Evolutionary conservation across 2,797 vertebrate genomes (phyloP).

Genomic region (Gadopsis marmoratus): DNA sequence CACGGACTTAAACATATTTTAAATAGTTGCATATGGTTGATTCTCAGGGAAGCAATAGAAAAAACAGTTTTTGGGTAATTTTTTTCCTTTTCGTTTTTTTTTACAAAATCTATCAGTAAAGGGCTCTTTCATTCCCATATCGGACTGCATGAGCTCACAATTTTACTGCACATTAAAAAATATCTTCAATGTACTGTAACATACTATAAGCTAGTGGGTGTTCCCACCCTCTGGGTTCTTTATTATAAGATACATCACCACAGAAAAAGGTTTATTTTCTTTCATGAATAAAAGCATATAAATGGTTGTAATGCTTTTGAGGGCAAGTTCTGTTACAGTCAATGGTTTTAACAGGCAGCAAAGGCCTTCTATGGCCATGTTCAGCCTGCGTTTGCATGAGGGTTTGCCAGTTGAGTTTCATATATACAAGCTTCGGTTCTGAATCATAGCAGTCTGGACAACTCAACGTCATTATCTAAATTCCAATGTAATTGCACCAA

Average conservation of each 20-base stretch:
- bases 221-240: conserved; percentile 31
- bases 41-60: conserved; percentile 5
- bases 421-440: conserved; percentile 22
- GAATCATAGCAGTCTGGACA: conserved; percentile 17
- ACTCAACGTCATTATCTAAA: background rate
- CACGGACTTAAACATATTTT: conserved; percentile 35
- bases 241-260: conserved; percentile 36
- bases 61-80: background rate
- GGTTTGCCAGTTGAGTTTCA: conserved; percentile 28
- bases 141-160: conserved; percentile 49
- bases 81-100: background rate
- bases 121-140: conserved; percentile 33
- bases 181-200: conserved; percentile 50
- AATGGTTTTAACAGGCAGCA: conserved; percentile 56
- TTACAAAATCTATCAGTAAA: conserved; percentile 18
- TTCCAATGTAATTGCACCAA: background rate
- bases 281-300: conserved; percentile 11
- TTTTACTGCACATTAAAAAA: conserved; percentile 49
- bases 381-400: conserved; percentile 19
- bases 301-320: conserved; percentile 35
- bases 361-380: conserved; percentile 20
- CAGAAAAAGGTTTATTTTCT: background rate
- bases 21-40: conserved; percentile 48
- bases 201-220: conserved; percentile 38
- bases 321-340: conserved; percentile 34